Evolutionary conservation across 2,888 invertebrate genomes (phyloP), one percentile per base, ranked within the genome.

Genomic region (Pachliopta kotzebuea): DNA sequence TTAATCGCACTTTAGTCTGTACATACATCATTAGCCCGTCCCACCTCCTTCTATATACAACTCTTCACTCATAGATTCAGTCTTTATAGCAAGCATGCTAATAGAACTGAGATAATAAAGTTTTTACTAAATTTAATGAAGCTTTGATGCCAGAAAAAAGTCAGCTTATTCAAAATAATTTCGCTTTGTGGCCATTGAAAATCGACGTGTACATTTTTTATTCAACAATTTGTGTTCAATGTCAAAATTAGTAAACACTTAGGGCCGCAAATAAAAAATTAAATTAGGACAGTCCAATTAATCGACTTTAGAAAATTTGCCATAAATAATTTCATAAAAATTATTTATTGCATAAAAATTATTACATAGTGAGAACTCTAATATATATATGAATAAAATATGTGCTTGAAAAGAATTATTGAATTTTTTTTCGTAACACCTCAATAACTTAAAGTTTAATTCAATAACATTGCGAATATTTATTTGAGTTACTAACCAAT

Each of bases 11-110:
- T 53, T 60, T 58, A 26, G 8, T 56, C 74, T 79, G 76, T 76
- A 81, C 75, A 82, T 77, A 75, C 71, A 70, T 67, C 70, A 72
- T 67, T 75, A 82, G 85, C 85, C 86, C 88, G 81, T 79, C 88
- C 88, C 88, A 83, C 77, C 84, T 83, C 86, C 86, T 88, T 85
- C 87, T 77, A 1, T 37, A 50, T 37, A 45, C 45, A 52, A 52
- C 14, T 52, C 23, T 52, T 52, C 50, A 52, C 45, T 55, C 23
- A 50, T 52, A 50, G 26, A 11, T n/a, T 31, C 23, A 57, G 20
- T 42, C 26, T 57, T 53, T 52, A 26, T 55, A 50, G 17, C 29
- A 29, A 52, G 59, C 59, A 59, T 59, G 59, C 20, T n/a, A 24
- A 56, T 21, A 56, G 37, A 56, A 29, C 6, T 3, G 29, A 37